These are phyloP conservation scores for Rhinoraja longicauda DNA, from an alignment of 2,797 vertebrate species.

Conservation along the genomic window DNA sequence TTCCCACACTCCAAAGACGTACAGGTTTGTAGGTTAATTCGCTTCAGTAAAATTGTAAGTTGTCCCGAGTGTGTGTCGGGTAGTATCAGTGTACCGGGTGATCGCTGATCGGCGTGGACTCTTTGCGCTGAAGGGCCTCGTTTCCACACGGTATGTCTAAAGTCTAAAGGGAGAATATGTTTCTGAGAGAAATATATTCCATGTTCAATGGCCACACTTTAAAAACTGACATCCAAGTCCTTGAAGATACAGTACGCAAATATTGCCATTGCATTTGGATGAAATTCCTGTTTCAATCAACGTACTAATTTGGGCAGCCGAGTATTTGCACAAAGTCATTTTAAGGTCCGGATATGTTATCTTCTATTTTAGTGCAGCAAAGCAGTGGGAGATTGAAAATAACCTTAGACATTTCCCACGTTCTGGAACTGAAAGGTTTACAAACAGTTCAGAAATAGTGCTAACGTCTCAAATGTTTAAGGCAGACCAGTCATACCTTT, in stretches of 20 bases:
- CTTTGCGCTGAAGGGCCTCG: too few species aligned
- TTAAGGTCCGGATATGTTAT: not conserved
- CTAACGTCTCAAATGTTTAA: not conserved
- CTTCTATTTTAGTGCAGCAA: not conserved
- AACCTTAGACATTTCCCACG: not conserved
- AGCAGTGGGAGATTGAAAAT: not conserved
- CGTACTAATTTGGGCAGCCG: not conserved
- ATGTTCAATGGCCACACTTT: not conserved
- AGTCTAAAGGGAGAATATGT: not conserved
- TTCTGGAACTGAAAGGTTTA: not conserved
- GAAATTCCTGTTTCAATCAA: not conserved
- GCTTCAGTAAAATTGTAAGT: too few species aligned
- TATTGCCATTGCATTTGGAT: not conserved
- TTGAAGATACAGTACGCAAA: slow-evolving; percentile 1
- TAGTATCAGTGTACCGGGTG: too few species aligned
- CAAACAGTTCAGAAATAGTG: not conserved
- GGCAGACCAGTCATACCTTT: not conserved
- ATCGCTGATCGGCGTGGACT: too few species aligned
- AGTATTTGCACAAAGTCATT: not conserved
- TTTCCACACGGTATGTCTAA: too few species aligned
- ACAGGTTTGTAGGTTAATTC: too few species aligned
- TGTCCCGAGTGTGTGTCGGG: too few species aligned
- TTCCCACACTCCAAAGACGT: too few species aligned
- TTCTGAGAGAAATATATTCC: not conserved
- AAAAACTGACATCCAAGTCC: not conserved